Base-by-base conservation (phyloP, 1,140 invertebrate species). In the Bombus huntii region DNA sequence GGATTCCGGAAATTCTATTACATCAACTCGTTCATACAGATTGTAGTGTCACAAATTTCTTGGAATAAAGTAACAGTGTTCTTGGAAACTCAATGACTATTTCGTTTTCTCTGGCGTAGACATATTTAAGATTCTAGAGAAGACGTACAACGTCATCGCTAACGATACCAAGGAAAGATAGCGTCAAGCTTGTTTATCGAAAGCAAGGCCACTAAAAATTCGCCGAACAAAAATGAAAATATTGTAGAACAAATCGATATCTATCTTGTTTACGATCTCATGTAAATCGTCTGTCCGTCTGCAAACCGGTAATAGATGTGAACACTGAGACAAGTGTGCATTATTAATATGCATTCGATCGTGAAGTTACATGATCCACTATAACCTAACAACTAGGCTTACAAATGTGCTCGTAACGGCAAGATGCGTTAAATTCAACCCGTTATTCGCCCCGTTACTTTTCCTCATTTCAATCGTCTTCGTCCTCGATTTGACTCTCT, bases 391-490 rank as follows among this genome's bases (percentile, higher is more conserved):
- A 68, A 79, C 83, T 80, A 71, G 39, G 25, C 39, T 76, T 44
- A 73, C 47, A 25, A 75, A 88, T 71, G 84, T 70, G 79, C 47
- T 75, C 65, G 59, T 85, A 77, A 70, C 87, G 74, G 62, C 83
- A 89, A 86, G 71, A 90, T 88, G 86, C 85, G 88, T 90, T 90
- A 87, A 88, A 92, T 88, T 86, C 82, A 86, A 88, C 70, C 90
- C 91, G 91, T 92, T 92, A 92, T 59, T 86, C 83, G 90, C 90
- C n/a, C 91, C 91, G 91, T 92, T 92, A 92, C 88, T 92, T 92
- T 91, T 91, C 86, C 87, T 87, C 89, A 84, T 91, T 91, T 91
- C 82, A 82, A 90, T 76, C 76, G 75, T 83, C 84, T 85, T 86
- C 86, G 88, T 90, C 89, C 89, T 88, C 88, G 88, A 90, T 86